Base-by-base conservation (phyloP, 1,140 invertebrate species). In the Papilio polyxenes region DNA sequence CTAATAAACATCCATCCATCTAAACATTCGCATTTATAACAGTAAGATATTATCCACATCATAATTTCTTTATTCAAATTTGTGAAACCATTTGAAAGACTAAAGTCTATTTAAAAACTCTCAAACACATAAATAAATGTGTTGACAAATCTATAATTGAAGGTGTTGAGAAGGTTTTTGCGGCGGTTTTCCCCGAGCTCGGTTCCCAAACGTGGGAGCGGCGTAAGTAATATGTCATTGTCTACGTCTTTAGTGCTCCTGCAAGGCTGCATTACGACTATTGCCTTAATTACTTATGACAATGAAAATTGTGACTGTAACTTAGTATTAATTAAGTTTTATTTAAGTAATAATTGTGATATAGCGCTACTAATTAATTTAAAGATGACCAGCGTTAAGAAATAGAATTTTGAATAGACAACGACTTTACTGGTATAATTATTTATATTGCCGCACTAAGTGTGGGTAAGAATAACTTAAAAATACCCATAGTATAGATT, bases 121-220 rank as follows among this genome's bases (percentile, higher is more conserved):
- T 48, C 48, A 77, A 31, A 51, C 15, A 77, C 75, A 20, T 76
- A 76, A 76, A 20, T 23, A 53, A 75, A 44, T 44, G 37, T 53
- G 75, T 77, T 77, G 48, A 56, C 75, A 77, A 77, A 77, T 77
- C 75, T 77, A 77, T 77, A 77, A 77, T 56, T 77, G 31, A 49
- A 31, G 1, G 31, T 49, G 75, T n/a, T 77, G 75, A 77, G 75
- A 77, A 77, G 75, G 75, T 77, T 77, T 77, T 77, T 77, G 44
- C n/a, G 15, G 75, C 48, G 49, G 10, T 49, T 77, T 77, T 49
- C 49, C 48, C 49, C 20, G 20, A 48, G 48, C 23, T 31, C 48
- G 8, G 17, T 76, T 51, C 75, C 20, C 75, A 77, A 49, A 49
- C 75, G 75, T 77, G 75, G 44, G 75, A 51, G 2, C n/a, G 23